phyloP scores from a whole-genome alignment of 2,113 vertebrate genomes.

The Guaruba guarouba region DNA sequence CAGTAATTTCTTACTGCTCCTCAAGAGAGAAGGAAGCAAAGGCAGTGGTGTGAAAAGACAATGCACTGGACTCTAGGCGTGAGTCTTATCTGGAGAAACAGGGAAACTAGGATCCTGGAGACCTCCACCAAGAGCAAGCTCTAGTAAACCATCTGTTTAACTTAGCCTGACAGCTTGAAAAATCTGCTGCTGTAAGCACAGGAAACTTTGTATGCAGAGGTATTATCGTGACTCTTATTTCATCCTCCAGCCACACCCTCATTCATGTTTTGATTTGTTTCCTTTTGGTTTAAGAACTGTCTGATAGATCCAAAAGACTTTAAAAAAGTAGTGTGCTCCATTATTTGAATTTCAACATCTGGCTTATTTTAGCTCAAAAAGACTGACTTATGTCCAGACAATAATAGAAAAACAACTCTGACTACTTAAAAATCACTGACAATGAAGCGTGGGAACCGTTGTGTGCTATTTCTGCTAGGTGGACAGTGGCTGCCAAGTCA shows the following conservation, averaged over 20 bases:
- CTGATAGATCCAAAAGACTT: not conserved
- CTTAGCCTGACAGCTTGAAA: not conserved
- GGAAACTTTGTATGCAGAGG: not conserved
- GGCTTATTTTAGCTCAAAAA: not conserved
- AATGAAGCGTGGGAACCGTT: not conserved
- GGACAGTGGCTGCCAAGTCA: not conserved
- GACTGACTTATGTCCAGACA: not conserved
- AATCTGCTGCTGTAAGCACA: not conserved
- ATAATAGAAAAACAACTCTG: not conserved
- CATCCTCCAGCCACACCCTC: not conserved
- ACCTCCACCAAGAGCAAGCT: fast-evolving
- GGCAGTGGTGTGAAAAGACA: not conserved
- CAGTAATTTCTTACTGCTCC: not conserved
- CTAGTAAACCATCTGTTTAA: not conserved
- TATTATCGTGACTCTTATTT: not conserved
- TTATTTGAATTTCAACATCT: not conserved
- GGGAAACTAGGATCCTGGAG: not conserved
- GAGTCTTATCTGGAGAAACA: not conserved
- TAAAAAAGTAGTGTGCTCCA: not conserved
- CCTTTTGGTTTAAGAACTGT: not conserved
- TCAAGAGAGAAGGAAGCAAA: not conserved
- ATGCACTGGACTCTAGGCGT: not conserved
- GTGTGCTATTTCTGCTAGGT: not conserved
- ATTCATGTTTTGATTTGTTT: not conserved
- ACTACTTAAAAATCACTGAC: not conserved